Evolutionary conservation across 1,140 invertebrate species (phyloP).

Genomic region (Drosophila bifasciata): DNA sequence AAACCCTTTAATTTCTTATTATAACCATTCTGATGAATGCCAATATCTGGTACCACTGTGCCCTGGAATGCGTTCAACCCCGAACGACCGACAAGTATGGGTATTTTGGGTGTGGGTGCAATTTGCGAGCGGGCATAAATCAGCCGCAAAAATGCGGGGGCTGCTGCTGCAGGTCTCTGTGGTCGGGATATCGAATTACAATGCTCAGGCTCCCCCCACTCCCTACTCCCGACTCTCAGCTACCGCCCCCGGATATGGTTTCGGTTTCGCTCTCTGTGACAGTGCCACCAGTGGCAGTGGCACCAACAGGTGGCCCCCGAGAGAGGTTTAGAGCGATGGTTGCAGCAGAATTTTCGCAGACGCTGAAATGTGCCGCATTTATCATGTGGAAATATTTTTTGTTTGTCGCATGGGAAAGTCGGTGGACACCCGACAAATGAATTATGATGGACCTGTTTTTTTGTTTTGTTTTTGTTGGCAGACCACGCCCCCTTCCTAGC

Average conservation of each 20-base stretch:
- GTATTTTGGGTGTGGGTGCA: conserved; percentile 70
- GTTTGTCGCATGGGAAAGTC: conserved; percentile 74
- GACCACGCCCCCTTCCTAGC: conserved; percentile 50
- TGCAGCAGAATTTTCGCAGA: conserved; percentile 70
- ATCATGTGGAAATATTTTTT: conserved; percentile 45
- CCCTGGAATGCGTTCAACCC: conserved; percentile 69
- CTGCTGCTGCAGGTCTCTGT: conserved; percentile 51
- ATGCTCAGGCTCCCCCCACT: conserved; percentile 53
- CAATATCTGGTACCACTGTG: conserved; percentile 47
- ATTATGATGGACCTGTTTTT: conserved; percentile 69
- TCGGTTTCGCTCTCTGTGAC: conserved; percentile 25
- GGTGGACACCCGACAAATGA: conserved; percentile 31
- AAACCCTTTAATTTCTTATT: no score
- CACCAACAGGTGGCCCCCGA: conserved; percentile 48
- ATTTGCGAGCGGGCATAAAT: conserved; percentile 77
- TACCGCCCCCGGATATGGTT: conserved; percentile 11
- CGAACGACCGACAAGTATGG: conserved; percentile 6
- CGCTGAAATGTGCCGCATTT: conserved; percentile 77
- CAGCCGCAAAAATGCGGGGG: conserved; percentile 74
- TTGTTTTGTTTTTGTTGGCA: conserved; percentile 30
- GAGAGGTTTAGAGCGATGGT: conserved; percentile 25
- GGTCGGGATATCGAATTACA: conserved; percentile 71
- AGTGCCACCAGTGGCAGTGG: conserved; percentile 14
- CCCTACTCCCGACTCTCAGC: neutral
- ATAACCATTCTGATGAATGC: neutral